Conservation (phyloP, 2,888 invertebrate genomes). For the Allacma fusca region DNA sequence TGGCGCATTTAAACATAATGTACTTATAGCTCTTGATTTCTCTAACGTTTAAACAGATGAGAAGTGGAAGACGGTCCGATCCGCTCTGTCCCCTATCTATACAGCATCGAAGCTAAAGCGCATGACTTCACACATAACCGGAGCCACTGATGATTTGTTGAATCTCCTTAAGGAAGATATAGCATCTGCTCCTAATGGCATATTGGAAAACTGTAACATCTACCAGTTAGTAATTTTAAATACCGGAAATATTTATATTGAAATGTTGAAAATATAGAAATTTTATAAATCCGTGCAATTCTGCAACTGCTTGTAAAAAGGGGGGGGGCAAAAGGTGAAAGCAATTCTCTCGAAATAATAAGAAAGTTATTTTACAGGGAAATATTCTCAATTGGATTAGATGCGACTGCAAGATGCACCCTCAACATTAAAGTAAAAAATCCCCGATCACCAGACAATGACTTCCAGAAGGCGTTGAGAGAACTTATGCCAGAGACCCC, state of each 20-base stretch:
- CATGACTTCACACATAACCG: conserved; percentile 40
- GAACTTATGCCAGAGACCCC: conserved; percentile 43
- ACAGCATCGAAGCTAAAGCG: conserved; percentile 45
- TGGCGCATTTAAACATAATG: too few relatives aligned
- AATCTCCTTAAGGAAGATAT: conserved; percentile 24
- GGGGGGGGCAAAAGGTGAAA: too few relatives aligned
- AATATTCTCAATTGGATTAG: neutral
- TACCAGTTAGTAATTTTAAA: neutral
- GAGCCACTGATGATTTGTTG: conserved; percentile 35
- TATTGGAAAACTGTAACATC: neutral
- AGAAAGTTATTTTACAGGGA: too few relatives aligned
- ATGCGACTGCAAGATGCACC: neutral
- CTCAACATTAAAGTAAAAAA: conserved; percentile 40
- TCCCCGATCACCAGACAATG: conserved; percentile 53
- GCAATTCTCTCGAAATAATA: too few relatives aligned
- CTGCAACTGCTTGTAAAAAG: too few relatives aligned
- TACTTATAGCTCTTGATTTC: too few relatives aligned
- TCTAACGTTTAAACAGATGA: conserved; percentile 43
- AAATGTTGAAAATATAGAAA: too few relatives aligned
- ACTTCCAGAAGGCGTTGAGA: conserved; percentile 52
- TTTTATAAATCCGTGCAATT: too few relatives aligned
- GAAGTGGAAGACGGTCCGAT: conserved; percentile 47
- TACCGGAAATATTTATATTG: too few relatives aligned
- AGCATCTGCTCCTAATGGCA: neutral
- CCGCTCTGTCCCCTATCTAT: conserved; percentile 48